phyloP scores from a whole-genome alignment of 2,113 vertebrate species.

The Edolisoma coerulescens region DNA sequence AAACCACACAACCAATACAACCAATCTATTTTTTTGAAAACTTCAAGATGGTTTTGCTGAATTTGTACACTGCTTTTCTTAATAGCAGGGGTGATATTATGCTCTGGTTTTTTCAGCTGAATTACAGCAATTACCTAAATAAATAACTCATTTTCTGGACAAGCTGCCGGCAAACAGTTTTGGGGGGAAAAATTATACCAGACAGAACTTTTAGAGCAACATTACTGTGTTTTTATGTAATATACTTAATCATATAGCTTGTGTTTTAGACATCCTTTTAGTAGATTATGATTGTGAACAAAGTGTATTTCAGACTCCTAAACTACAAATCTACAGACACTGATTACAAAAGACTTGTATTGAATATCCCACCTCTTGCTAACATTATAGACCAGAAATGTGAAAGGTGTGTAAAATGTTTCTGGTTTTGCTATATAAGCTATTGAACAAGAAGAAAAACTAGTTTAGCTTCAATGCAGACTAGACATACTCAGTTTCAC shows the following conservation, averaged over 20 bases:
- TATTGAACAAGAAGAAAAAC: neutral
- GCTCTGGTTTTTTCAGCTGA: neutral
- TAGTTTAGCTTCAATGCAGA: neutral
- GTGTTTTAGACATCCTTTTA: neutral
- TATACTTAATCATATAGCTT: neutral
- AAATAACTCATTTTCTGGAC: neutral
- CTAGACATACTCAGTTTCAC: neutral
- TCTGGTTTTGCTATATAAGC: neutral
- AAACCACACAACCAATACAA: neutral
- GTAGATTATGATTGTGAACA: neutral
- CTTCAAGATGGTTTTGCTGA: neutral
- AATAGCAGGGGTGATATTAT: neutral
- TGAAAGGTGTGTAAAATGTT: neutral
- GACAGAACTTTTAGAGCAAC: neutral
- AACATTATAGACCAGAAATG: neutral
- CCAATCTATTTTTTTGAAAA: neutral
- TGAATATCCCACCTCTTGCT: neutral
- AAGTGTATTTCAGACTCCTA: neutral
- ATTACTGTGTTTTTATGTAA: neutral
- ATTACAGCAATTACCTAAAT: neutral
- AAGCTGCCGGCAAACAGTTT: neutral
- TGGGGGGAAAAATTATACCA: neutral
- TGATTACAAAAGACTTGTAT: neutral
- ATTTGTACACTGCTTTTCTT: neutral
- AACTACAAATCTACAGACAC: neutral